Evolutionary conservation across 1,140 invertebrate species (phyloP), one percentile per base, ranked within the genome.

Genomic region (Notospermus geniculatus): DNA sequence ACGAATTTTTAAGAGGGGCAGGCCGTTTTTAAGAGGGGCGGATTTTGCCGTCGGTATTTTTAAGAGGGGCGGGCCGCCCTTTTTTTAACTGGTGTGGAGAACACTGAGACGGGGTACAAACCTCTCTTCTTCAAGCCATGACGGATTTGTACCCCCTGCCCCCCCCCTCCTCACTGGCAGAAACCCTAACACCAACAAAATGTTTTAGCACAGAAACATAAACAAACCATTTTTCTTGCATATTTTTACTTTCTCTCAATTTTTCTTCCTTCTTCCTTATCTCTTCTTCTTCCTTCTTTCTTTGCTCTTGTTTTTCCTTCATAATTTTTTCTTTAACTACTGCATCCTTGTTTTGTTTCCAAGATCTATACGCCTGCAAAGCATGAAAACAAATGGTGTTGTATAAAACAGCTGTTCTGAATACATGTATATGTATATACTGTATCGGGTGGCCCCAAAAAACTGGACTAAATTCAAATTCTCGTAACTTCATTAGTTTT

Each of bases 221-320:
- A 4, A 41, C 30, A 13, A 4, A 25, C 28, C 22, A 25, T 29
- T 1, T 15, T 15, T 2, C 17, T 28, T 29, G 29, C 36, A 29
- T 23, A 28, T 41, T 45, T 22, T 32, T 43, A 22, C 39, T 36
- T 9, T 56, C 25, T 36, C 28, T 45, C 19, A 29, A 25, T 45
- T 23, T 28, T 46, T 30, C 15, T 36, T 56, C 32, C 60, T 57
- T 30, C n/a, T 22, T n/a, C 28, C 29, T 28, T 23, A 25, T 28
- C 27, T 55, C 19, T 55, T 55, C 29, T 5, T 28, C 5, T 55
- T 30, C 54, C 25, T 55, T 30, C 54, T 55, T 55, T 9, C 19
- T 55, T 28, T 55, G 19, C 29, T 30, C 17, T 25, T 55, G 22
- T 11, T 55, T 55, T 11, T 55, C 54, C 25, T 55, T 27, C n/a